phyloP scores from a whole-genome alignment of 2,113 vertebrate species.

The Lipophrys pholis region DNA sequence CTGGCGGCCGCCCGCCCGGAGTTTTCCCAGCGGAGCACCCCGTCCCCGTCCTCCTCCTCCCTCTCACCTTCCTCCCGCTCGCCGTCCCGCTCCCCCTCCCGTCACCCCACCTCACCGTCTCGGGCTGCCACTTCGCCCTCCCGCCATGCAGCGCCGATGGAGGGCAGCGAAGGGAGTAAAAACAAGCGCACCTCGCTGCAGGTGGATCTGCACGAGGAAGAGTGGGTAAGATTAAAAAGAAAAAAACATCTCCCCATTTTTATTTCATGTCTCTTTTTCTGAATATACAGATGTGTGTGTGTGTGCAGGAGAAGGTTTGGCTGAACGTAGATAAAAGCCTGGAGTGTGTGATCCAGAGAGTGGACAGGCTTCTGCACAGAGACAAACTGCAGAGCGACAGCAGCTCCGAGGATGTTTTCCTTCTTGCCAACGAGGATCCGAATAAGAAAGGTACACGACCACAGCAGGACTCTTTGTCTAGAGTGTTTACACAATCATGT shows the following conservation, averaged over 20 bases:
- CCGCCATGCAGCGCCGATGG: slow-evolving; percentile 81
- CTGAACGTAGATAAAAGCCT: slow-evolving; percentile 97
- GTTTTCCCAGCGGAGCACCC: slow-evolving; percentile 89
- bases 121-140: slow-evolving; percentile 88
- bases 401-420: slow-evolving; percentile 91
- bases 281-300: not conserved
- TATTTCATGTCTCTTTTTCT: no score
- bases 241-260: not conserved
- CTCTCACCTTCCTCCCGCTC: slow-evolving; percentile 89
- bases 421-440: slow-evolving; percentile 77
- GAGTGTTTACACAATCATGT: no score
- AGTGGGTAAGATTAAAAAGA: slow-evolving; percentile 88
- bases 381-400: slow-evolving; percentile 91
- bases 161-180: slow-evolving; percentile 88
- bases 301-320: slow-evolving; percentile 93
- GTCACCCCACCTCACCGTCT: slow-evolving; percentile 87
- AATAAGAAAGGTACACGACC: slow-evolving; percentile 90
- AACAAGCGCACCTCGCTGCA: slow-evolving; percentile 92
- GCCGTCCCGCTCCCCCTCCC: slow-evolving; percentile 74
- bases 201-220: slow-evolving; percentile 92
- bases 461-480: not conserved
- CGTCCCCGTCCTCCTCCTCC: slow-evolving; percentile 90
- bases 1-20: slow-evolving; percentile 93
- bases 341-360: slow-evolving; percentile 96
- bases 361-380: slow-evolving; percentile 92